A percentile compares a stretch with the other conserved stretches of the same genome.
phyloP scores from a whole-genome alignment of 2,888 invertebrate genomes.

The Amorpha juglandis region DNA sequence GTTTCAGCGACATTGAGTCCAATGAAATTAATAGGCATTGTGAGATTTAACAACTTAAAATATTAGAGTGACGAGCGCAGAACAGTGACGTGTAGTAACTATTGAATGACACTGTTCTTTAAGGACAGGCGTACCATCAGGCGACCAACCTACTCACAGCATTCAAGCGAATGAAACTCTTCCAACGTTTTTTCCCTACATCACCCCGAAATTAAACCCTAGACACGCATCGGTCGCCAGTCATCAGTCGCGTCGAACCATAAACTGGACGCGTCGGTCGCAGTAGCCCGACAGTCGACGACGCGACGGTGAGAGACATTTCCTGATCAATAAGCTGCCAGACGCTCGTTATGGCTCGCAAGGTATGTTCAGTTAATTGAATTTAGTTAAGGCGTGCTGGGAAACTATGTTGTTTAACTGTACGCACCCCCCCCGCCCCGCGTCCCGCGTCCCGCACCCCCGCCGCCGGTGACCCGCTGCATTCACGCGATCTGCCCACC shows the following conservation, averaged over 20 bases:
- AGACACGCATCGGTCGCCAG: background rate
- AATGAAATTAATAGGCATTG: too few species aligned
- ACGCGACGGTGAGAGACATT: constrained; percentile 49
- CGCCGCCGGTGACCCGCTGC: background rate
- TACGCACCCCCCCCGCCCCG: background rate
- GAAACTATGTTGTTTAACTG: constrained; percentile 19
- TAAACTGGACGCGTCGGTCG: background rate
- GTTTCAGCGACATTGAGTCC: too few species aligned
- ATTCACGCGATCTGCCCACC: background rate
- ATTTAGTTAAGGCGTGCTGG: constrained; percentile 46
- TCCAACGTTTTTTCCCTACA: too few species aligned
- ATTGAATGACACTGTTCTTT: too few species aligned
- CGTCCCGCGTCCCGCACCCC: background rate
- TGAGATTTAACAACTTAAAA: too few species aligned
- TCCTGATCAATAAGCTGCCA: constrained; percentile 54
- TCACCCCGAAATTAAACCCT: too few species aligned
- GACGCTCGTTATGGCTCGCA: constrained; percentile 35
- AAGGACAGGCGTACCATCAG: too few species aligned
- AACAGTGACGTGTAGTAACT: too few species aligned
- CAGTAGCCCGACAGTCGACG: background rate
- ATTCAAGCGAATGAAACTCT: too few species aligned
- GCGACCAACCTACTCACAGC: too few species aligned
- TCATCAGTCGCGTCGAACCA: background rate
- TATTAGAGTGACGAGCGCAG: too few species aligned
- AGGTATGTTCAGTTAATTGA: constrained; percentile 45